These are phyloP conservation scores for Chunga burmeisteri DNA, from an alignment of 2,113 vertebrate species.

Conservation along the genomic window DNA sequence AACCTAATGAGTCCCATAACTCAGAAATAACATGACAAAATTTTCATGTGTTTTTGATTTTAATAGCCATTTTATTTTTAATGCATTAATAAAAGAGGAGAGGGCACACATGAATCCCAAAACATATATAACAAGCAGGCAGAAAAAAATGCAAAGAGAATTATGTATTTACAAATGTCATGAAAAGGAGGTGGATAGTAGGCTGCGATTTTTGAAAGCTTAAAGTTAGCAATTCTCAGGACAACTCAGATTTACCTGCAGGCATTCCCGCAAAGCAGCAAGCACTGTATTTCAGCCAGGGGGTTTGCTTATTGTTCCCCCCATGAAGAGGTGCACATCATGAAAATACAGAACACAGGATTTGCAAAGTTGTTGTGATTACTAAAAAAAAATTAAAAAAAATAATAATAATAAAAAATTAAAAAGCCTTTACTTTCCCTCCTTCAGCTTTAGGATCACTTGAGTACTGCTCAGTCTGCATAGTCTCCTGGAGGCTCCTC, in stretches of 20 bases:
- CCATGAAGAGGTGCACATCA: background rate
- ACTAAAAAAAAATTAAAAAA: background rate
- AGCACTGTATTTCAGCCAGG: background rate
- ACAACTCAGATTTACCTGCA: background rate
- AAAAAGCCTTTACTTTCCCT: background rate
- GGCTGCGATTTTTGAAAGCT: background rate
- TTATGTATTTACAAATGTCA: background rate
- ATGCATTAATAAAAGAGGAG: background rate
- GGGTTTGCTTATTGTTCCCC: background rate
- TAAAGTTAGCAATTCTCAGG: background rate
- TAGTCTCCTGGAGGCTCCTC: background rate
- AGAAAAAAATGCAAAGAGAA: background rate
- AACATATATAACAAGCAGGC: background rate
- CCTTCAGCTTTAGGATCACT: background rate
- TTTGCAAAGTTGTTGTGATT: background rate
- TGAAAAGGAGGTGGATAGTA: background rate
- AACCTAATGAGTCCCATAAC: background rate
- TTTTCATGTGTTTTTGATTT: background rate
- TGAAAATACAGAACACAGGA: background rate
- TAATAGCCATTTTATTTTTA: background rate
- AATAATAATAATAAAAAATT: background rate
- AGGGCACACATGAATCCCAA: background rate
- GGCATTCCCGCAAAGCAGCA: background rate
- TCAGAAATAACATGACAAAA: background rate
- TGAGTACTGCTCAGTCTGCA: fast-evolving